These are phyloP conservation scores for Diadema setosum DNA, from an alignment of 35 echinoderm and acorn worm genomes.

Conservation along the genomic window DNA sequence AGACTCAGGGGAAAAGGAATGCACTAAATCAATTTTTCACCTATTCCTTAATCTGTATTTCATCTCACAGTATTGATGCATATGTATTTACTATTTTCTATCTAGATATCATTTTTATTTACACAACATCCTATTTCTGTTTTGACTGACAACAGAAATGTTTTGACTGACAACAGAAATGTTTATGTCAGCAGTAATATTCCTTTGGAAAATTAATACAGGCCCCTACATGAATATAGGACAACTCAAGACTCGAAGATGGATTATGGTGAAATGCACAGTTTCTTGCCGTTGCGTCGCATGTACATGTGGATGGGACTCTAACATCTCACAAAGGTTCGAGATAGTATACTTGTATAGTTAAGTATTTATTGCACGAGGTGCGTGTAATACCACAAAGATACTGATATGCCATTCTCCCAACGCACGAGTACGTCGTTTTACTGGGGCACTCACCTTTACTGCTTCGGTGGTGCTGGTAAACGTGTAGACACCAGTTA, in stretches of 20 bases:
- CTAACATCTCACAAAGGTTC: not conserved
- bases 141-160: too few relatives aligned
- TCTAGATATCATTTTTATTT: too few relatives aligned
- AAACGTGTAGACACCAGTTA: conserved; percentile 40
- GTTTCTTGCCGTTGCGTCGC: too few relatives aligned
- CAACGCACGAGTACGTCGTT: not conserved
- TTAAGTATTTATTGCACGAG: not conserved
- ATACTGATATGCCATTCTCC: not conserved
- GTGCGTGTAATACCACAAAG: not conserved
- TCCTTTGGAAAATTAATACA: too few relatives aligned
- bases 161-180: too few relatives aligned
- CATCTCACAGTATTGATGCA: not conserved
- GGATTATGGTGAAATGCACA: too few relatives aligned
- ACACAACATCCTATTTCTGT: too few relatives aligned
- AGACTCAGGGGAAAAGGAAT: not conserved
- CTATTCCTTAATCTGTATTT: not conserved
- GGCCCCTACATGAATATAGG: too few relatives aligned
- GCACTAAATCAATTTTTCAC: not conserved
- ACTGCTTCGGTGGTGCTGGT: not conserved
- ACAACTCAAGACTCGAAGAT: too few relatives aligned
- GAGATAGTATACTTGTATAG: not conserved
- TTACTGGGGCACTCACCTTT: conserved; percentile 22
- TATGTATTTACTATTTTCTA: too few relatives aligned
- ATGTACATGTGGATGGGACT: not conserved
- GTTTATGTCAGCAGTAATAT: too few relatives aligned